Conservation (phyloP, 2,797 vertebrate genomes). For the Lemur catta region DNA sequence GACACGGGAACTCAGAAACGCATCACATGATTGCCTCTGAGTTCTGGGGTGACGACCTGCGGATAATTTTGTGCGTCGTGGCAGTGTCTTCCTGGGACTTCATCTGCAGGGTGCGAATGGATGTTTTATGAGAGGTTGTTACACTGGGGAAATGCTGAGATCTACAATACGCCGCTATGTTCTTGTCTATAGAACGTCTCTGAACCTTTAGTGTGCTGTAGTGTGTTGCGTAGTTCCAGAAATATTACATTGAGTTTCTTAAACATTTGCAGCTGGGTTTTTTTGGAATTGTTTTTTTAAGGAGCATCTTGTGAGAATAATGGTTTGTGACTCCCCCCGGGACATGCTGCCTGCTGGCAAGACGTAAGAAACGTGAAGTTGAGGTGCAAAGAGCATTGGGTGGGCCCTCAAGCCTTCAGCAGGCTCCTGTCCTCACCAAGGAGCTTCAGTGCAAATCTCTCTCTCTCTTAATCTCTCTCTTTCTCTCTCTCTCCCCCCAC, state of each 20-base stretch:
- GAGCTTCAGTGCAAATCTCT: background rate
- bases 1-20: background rate
- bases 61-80: background rate
- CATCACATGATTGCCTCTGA: too few species aligned
- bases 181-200: background rate
- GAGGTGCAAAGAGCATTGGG: background rate
- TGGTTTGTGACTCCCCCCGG: background rate
- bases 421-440: background rate
- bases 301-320: background rate
- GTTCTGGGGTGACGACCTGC: rapidly evolving
- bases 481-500: background rate
- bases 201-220: background rate
- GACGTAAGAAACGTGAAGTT: background rate
- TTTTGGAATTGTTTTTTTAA: background rate
- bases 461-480: background rate
- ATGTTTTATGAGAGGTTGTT: background rate
- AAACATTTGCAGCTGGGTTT: background rate
- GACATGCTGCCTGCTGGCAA: background rate
- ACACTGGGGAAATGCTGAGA: background rate
- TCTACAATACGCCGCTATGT: background rate
- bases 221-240: background rate
- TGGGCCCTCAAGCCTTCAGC: background rate
- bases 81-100: background rate
- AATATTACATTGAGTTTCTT: background rate
- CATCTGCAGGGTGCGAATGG: background rate